A percentile compares a stretch with the other conserved stretches of the same genome.
phyloP scores from a whole-genome alignment of 2,797 vertebrate species.

The Lates japonicus region DNA sequence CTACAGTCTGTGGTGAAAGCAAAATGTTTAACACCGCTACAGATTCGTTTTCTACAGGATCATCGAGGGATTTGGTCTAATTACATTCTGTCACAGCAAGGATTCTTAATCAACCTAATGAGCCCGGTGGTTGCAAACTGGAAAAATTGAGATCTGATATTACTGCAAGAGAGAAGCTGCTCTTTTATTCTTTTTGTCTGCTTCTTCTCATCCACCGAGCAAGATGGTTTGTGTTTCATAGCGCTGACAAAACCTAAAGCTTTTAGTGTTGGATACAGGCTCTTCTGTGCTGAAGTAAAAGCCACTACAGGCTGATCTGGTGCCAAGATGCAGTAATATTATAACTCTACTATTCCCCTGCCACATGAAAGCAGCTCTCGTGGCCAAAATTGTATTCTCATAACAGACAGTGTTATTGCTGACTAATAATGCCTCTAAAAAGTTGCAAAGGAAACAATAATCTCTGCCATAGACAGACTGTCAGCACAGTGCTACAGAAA shows the following conservation, averaged over 20 bases:
- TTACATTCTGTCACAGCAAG: conserved; percentile 68
- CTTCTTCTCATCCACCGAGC: conserved; percentile 24
- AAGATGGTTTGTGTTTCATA: conserved; percentile 46
- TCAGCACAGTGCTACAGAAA: too few relatives aligned
- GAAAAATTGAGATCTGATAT: conserved; percentile 47
- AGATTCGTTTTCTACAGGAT: conserved; percentile 46
- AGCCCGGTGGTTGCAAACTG: conserved; percentile 42
- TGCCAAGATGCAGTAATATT: conserved; percentile 70
- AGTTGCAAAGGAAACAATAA: conserved; percentile 35
- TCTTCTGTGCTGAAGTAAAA: conserved; percentile 53
- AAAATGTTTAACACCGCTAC: conserved; percentile 40
- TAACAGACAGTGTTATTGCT: conserved; percentile 54
- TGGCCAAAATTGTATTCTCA: conserved; percentile 58
- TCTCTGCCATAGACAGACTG: too few relatives aligned
- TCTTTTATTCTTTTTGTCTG: conserved; percentile 25
- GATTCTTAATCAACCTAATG: conserved; percentile 72
- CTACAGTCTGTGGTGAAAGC: conserved; percentile 13
- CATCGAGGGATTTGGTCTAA: conserved; percentile 70
- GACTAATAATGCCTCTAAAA: conserved; percentile 48
- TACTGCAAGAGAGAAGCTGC: conserved; percentile 27
- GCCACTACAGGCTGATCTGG: conserved; percentile 52
- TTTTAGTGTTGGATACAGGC: conserved; percentile 51
- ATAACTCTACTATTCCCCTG: conserved; percentile 63
- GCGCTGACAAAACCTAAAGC: conserved; percentile 46
- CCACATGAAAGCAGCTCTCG: conserved; percentile 52